Base-by-base conservation (phyloP, 1,140 invertebrate species). In the Antheraea mylitta region DNA sequence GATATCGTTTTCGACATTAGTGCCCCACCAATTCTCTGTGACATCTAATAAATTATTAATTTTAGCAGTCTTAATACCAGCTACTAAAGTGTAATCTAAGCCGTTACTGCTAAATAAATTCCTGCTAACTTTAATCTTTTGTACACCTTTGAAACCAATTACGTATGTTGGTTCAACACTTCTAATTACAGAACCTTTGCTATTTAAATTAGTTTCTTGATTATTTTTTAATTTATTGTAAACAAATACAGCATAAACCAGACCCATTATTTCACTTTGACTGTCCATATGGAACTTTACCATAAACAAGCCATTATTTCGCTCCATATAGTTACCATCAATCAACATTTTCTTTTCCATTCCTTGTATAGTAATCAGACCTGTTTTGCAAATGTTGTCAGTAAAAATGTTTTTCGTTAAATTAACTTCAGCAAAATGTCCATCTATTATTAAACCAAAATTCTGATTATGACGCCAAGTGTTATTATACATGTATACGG, bases 291-390 rank as follows among this genome's bases (percentile, higher is more conserved):
- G 95, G 81, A 99, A 97, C 82, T 99, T 96, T 0, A 99, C 93
- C 92, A 99, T 96, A 80, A 95, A 97, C n/a, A 94, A 93, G 0
- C 97, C 97, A 62, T 93, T 95, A 83, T 99, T 99, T 19, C 94
- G 92, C 73, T 95, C 94, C 53, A 99, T 96, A 65, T 96, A 84
- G 92, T 96, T 95, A 78, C 95, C 87, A 94, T 96, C 94, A 71
- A 99, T 96, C 36, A 95, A 93, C 90, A 99, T 94, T 78, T 96
- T 95, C 90, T 99, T 99, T 89, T 99, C 99, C 98, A 99, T 99
- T 16, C 99, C 99, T 67, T 95, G 93, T 6, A 99, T 93, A 0
- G 96, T 95, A 3, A 99, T 93, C 16, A 99, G 88, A 0, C 99
- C 97, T 10, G 89, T 93, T 67, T 95, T 95, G 78, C 98, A 99